Percentiles rank a stretch among this genome's conserved stretches.
Evolutionary conservation across 2,113 vertebrate genomes (phyloP).

Genomic region (Sturnira hondurensis): DNA sequence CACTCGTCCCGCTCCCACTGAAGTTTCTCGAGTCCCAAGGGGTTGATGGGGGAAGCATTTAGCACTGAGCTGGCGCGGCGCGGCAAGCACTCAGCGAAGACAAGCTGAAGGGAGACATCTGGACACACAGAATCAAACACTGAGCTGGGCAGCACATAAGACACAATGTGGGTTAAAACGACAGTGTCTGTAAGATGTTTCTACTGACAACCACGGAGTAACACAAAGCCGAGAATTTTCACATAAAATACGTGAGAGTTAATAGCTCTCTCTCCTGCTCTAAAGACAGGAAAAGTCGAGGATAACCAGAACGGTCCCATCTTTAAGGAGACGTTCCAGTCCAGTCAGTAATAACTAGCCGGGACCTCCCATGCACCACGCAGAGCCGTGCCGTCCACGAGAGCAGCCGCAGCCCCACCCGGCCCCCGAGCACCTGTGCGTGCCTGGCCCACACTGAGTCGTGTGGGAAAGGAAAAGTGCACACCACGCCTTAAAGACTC

Average conservation of each 20-base stretch:
- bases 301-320: not conserved
- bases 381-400: not conserved
- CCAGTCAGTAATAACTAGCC: not conserved
- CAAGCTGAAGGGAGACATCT: not conserved
- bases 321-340: not conserved
- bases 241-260: not conserved
- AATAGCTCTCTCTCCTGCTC: not conserved
- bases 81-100: not conserved
- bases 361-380: not conserved
- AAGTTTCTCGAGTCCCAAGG: not conserved
- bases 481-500: not conserved
- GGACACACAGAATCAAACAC: not conserved
- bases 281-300: not conserved
- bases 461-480: accelerated
- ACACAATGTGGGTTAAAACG: not conserved
- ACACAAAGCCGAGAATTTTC: not conserved
- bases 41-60: not conserved
- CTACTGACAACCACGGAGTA: not conserved
- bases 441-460: not conserved
- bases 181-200: not conserved
- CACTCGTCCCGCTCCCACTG: not conserved
- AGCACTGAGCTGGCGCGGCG: not conserved
- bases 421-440: not conserved
- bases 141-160: not conserved
- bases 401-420: not conserved